These are phyloP conservation scores for Turritopsis dohrnii DNA, from an alignment of 30 jellyfish, hydroid and myxozoan genomes.

Conservation along the genomic window DNA sequence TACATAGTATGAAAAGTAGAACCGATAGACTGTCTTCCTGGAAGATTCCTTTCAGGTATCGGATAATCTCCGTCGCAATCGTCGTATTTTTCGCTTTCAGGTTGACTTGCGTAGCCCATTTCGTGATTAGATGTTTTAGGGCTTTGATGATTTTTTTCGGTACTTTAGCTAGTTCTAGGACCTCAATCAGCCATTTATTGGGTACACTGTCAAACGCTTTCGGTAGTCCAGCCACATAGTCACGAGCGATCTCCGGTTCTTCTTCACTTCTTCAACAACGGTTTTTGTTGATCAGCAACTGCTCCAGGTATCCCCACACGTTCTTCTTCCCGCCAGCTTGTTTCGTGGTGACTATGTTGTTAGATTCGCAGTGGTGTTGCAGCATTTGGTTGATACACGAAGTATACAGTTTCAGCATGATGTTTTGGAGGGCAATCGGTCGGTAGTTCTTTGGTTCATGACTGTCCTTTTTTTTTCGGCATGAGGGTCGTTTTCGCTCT, in stretches of 20 bases:
- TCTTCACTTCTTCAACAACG: too few relatives aligned
- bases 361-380: neutral
- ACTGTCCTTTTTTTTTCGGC: neutral
- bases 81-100: neutral
- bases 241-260: too few relatives aligned
- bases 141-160: neutral
- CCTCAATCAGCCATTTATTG: neutral
- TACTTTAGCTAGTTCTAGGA: too few relatives aligned
- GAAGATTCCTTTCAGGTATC: constrained; percentile 1
- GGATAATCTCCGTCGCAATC: neutral
- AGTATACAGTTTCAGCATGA: neutral
- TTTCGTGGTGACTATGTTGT: neutral
- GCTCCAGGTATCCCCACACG: neutral
- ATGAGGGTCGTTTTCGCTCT: neutral
- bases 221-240: constrained; percentile 1
- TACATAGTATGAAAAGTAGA: neutral
- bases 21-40: constrained; percentile 18
- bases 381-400: neutral
- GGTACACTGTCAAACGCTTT: constrained; percentile 22
- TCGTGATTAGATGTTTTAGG: neutral
- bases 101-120: constrained; percentile 5
- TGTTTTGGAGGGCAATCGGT: neutral
- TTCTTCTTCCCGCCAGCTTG: neutral
- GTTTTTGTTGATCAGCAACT: too few relatives aligned
- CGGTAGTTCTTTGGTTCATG: neutral